Conservation (phyloP, 1,140 invertebrate species). For the silkworm (Bombyx mori) region DNA sequence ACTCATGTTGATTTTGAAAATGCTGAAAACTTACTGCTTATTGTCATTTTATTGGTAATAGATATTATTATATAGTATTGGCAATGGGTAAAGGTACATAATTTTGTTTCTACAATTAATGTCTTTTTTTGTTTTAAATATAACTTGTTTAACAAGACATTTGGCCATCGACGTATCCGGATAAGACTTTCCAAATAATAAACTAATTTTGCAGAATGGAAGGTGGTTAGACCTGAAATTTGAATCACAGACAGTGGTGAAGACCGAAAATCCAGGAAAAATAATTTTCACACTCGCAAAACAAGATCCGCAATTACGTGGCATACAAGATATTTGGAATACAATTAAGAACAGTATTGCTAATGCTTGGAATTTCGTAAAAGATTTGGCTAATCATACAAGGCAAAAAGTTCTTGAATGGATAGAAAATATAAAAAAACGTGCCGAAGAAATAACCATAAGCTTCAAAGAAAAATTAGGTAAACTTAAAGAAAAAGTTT, state of each 20-base stretch:
- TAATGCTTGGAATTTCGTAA: slow-evolving; percentile 26
- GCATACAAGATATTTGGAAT: slow-evolving; percentile 21
- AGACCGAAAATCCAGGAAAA: background rate
- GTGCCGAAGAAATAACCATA: slow-evolving; percentile 12
- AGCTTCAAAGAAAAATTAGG: slow-evolving; percentile 19
- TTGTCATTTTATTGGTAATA: too few relatives aligned
- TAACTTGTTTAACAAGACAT: too few relatives aligned
- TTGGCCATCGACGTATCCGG: too few relatives aligned
- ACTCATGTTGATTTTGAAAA: too few relatives aligned
- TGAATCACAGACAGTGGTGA: background rate
- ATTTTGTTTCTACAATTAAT: too few relatives aligned
- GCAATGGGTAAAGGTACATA: too few relatives aligned
- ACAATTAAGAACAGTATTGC: slow-evolving; percentile 24
- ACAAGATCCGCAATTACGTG: slow-evolving; percentile 3
- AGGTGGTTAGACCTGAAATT: too few relatives aligned
- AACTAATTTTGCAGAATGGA: too few relatives aligned
- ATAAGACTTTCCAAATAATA: too few relatives aligned
- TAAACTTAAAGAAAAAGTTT: slow-evolving; percentile 19
- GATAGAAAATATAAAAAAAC: slow-evolving; percentile 23
- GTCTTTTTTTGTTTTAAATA: too few relatives aligned
- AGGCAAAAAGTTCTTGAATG: slow-evolving; percentile 19
- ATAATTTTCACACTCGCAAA: background rate
- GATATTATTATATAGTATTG: too few relatives aligned
- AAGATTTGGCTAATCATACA: slow-evolving; percentile 19
- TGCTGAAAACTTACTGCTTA: too few relatives aligned